Evolutionary conservation across 2,888 invertebrate genomes (phyloP).

Genomic region (Apeira syringaria): DNA sequence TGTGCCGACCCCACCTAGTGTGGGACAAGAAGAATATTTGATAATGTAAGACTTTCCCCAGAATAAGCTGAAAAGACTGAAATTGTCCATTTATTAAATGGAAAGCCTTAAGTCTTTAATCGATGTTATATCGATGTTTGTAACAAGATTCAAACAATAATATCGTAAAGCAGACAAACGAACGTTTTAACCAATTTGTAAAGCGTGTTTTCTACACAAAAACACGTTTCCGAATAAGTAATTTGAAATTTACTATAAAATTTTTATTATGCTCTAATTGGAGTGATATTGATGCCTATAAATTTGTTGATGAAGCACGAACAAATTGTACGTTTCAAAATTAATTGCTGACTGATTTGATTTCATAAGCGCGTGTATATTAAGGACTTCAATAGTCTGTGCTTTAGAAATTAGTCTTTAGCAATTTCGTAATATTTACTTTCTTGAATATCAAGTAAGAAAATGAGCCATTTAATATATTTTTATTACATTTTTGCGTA

Average conservation of each 20-base stretch:
- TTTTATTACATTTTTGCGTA: too few relatives aligned
- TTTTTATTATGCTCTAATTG: constrained; percentile 25
- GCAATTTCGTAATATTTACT: too few relatives aligned
- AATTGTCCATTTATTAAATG: too few relatives aligned
- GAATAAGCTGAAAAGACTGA: too few relatives aligned
- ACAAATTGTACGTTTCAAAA: constrained; percentile 19
- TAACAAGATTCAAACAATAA: background rate
- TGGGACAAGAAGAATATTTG: too few relatives aligned
- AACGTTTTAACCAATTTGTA: constrained; percentile 17
- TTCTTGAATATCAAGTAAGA: too few relatives aligned
- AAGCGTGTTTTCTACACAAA: constrained; percentile 10
- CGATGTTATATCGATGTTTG: background rate
- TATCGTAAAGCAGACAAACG: constrained; percentile 3
- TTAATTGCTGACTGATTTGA: constrained; percentile 22
- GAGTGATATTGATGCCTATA: constrained; percentile 23
- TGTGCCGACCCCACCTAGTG: too few relatives aligned
- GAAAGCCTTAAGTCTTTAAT: too few relatives aligned
- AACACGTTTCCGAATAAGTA: constrained; percentile 20
- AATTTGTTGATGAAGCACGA: constrained; percentile 23
- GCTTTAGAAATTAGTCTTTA: too few relatives aligned
- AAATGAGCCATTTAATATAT: too few relatives aligned
- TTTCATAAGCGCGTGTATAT: constrained; percentile 12
- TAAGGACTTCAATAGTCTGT: too few relatives aligned
- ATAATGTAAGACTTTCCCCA: too few relatives aligned
- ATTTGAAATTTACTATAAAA: constrained; percentile 21